phyloP scores from a whole-genome alignment of 1,140 invertebrate genomes.

The Tetramorium simillimum region DNA sequence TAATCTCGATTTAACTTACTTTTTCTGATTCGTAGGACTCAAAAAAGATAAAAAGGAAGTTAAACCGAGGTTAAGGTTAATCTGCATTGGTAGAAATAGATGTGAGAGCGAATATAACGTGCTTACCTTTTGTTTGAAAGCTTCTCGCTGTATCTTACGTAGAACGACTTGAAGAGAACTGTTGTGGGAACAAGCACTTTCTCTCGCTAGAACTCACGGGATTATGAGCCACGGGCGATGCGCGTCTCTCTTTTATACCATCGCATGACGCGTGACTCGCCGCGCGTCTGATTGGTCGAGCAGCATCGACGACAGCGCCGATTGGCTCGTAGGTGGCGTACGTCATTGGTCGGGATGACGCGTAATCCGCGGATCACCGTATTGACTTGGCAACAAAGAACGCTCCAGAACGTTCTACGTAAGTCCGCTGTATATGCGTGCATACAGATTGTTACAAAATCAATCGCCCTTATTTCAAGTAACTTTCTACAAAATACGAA shows the following conservation, averaged over 20 bases:
- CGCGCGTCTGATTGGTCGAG: background rate
- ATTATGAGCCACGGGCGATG: background rate
- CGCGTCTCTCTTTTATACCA: conserved; percentile 1
- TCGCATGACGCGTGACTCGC: background rate
- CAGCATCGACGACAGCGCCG: background rate
- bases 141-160: background rate
- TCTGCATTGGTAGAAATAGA: no score
- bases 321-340: background rate
- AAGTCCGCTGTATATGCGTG: background rate
- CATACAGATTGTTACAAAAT: background rate
- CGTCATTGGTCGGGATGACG: background rate
- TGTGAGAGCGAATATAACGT: no score
- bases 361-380: background rate
- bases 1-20: no score
- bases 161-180: background rate
- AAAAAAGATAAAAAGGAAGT: no score
- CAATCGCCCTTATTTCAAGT: background rate
- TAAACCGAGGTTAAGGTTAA: no score
- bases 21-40: no score
- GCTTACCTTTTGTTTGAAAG: conserved; percentile 25
- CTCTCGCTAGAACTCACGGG: background rate
- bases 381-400: conserved; percentile 23
- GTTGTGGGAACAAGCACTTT: background rate
- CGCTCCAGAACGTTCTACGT: background rate
- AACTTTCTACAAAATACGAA: background rate